Conservation (phyloP, 2,888 invertebrate genomes). For the Hypolimnas misippus region DNA sequence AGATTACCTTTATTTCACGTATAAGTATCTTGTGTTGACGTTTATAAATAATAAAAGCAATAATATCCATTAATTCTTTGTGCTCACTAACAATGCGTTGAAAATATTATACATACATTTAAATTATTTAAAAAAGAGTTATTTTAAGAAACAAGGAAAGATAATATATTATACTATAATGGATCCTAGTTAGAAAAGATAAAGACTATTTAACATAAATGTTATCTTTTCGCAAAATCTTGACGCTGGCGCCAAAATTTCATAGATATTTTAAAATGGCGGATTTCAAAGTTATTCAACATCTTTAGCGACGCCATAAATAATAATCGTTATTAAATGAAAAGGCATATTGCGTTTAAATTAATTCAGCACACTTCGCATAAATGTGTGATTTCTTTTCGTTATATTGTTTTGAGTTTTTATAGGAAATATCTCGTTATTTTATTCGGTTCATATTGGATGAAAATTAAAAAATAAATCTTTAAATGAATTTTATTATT, state of each 20-base stretch:
- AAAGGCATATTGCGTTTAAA: not conserved
- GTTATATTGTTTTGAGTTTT: not conserved
- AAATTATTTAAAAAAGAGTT: not conserved
- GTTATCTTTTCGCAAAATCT: not conserved
- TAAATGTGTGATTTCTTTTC: not conserved
- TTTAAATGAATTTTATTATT: too few species aligned
- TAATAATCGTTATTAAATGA: conserved; percentile 4
- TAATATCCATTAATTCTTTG: not conserved
- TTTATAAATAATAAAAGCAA: not conserved
- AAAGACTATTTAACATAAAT: not conserved
- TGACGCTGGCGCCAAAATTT: conserved; percentile 8
- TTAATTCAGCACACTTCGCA: not conserved
- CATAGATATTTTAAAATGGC: conserved; percentile 6
- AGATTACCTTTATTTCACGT: too few species aligned
- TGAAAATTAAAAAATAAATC: too few species aligned
- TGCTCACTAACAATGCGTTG: too few species aligned
- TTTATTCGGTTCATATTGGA: too few species aligned
- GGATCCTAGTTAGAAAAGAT: not conserved
- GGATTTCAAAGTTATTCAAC: not conserved
- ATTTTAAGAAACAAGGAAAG: not conserved
- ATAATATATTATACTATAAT: not conserved
- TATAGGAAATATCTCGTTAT: not conserved
- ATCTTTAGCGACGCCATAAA: not conserved
- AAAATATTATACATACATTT: not conserved
- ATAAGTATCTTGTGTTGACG: not conserved